Percentiles rank a stretch among this genome's conserved stretches.
These are phyloP conservation scores for Napeogenes sylphis DNA, from an alignment of 2,888 invertebrate genomes.

Conservation along the genomic window DNA sequence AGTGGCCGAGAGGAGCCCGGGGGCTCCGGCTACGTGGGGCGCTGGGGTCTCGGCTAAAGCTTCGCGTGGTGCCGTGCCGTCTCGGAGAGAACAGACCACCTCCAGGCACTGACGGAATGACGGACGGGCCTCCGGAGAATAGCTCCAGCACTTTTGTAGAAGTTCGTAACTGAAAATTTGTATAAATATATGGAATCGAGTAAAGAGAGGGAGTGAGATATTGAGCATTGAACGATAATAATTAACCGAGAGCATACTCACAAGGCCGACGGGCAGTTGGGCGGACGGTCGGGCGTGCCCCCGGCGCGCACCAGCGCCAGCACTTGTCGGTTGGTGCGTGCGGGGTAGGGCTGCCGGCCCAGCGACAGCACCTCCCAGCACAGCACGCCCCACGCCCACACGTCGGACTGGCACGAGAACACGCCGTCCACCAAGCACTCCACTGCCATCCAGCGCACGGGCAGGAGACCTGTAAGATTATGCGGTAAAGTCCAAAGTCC, in stretches of 20 bases:
- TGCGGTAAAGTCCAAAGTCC: not conserved
- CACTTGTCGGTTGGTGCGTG: conserved; percentile 94
- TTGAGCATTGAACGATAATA: not conserved
- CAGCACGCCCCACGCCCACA: conserved; percentile 96
- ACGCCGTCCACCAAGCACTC: conserved; percentile 97
- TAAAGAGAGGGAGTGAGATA: not conserved
- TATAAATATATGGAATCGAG: not conserved
- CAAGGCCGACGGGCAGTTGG: conserved; percentile 89
- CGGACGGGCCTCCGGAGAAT: conserved; percentile 88
- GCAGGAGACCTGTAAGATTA: conserved; percentile 82
- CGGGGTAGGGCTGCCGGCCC: conserved; percentile 98
- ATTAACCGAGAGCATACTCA: conserved; percentile 59
- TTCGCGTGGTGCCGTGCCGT: conserved; percentile 56
- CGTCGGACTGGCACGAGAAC: conserved; percentile 97
- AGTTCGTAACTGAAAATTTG: conserved; percentile 82
- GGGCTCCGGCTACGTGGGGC: too few species aligned
- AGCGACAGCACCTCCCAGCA: conserved; percentile 98
- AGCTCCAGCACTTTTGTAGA: conserved; percentile 93
- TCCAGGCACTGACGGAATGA: conserved; percentile 90
- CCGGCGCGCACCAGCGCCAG: conserved; percentile 92
- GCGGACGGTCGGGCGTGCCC: conserved; percentile 88
- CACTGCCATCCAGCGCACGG: conserved; percentile 99
- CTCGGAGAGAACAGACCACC: conserved; percentile 67
- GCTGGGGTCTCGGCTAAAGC: conserved; percentile 51
- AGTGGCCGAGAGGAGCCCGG: conserved; percentile 34